A percentile compares a stretch with the other conserved stretches of the same genome.
Evolutionary conservation across 2,888 invertebrate species (phyloP).

Genomic region (Onchidella celtica): DNA sequence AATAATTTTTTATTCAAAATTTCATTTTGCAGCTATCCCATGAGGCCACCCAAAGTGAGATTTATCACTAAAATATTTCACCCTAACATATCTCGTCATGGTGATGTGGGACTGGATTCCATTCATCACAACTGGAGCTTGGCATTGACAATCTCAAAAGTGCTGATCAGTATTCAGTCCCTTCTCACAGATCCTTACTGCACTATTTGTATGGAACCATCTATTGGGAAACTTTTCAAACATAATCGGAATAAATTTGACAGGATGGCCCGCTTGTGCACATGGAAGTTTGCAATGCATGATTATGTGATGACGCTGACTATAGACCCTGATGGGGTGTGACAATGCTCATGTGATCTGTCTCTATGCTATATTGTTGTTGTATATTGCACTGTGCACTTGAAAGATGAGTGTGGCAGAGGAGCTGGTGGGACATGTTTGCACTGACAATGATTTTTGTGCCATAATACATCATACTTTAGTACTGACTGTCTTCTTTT

Average conservation of each 20-base stretch:
- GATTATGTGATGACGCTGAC: constrained; percentile 74
- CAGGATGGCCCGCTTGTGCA: constrained; percentile 91
- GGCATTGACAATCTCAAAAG: constrained; percentile 91
- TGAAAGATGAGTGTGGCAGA: too few relatives aligned
- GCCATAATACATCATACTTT: too few relatives aligned
- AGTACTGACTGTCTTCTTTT: too few relatives aligned
- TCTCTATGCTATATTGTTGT: too few relatives aligned
- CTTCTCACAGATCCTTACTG: constrained; percentile 89
- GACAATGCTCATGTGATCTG: too few relatives aligned
- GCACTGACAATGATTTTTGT: too few relatives aligned
- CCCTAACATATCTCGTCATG: constrained; percentile 96
- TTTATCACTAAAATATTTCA: constrained; percentile 96
- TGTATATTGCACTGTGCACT: too few relatives aligned
- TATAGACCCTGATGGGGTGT: constrained; percentile 68
- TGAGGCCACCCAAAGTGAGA: constrained; percentile 93
- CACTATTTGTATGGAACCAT: constrained; percentile 94
- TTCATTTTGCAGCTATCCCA: constrained; percentile 93
- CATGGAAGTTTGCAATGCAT: constrained; percentile 89
- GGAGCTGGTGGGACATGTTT: too few relatives aligned
- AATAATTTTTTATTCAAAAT: too few relatives aligned
- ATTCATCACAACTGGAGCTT: constrained; percentile 98
- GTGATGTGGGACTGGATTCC: constrained; percentile 96
- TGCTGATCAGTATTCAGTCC: constrained; percentile 80
- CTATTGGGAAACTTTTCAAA: constrained; percentile 89
- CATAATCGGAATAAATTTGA: constrained; percentile 88